Evolutionary conservation across 2,113 vertebrate genomes (phyloP).

Genomic region (Callorhinus ursinus): DNA sequence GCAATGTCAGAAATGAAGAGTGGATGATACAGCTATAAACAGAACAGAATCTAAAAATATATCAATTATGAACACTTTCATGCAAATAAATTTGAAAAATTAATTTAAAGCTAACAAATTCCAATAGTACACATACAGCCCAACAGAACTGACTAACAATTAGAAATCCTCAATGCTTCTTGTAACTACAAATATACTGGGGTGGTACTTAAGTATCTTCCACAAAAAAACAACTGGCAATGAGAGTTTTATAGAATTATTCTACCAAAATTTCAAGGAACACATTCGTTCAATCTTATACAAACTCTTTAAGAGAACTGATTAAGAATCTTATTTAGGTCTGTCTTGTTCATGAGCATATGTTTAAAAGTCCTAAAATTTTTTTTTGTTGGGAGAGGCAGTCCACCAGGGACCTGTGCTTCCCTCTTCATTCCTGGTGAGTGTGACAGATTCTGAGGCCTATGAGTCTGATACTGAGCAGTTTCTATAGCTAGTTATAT

Average conservation of each 20-base stretch:
- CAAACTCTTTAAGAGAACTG: background rate
- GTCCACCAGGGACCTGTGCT: background rate
- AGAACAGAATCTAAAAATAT: background rate
- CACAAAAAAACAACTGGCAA: slow-evolving; percentile 6
- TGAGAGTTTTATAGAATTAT: background rate
- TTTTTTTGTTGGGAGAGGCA: background rate
- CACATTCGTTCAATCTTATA: background rate
- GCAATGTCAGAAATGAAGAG: background rate
- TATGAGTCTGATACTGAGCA: background rate
- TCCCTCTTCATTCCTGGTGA: background rate
- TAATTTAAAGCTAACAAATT: background rate
- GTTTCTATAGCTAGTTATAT: background rate
- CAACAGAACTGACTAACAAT: slow-evolving; percentile 25
- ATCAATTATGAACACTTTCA: background rate
- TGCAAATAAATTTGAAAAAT: background rate
- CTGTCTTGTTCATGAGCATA: background rate
- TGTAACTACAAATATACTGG: background rate
- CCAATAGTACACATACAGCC: background rate
- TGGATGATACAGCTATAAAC: background rate
- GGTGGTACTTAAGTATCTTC: background rate
- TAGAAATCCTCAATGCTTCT: background rate
- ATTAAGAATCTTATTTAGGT: background rate
- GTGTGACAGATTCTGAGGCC: background rate
- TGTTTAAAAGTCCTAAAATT: background rate
- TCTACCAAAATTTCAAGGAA: slow-evolving; percentile 4